Conservation (phyloP, 2,797 vertebrate genomes). For the Kryptopterus vitreolus region DNA sequence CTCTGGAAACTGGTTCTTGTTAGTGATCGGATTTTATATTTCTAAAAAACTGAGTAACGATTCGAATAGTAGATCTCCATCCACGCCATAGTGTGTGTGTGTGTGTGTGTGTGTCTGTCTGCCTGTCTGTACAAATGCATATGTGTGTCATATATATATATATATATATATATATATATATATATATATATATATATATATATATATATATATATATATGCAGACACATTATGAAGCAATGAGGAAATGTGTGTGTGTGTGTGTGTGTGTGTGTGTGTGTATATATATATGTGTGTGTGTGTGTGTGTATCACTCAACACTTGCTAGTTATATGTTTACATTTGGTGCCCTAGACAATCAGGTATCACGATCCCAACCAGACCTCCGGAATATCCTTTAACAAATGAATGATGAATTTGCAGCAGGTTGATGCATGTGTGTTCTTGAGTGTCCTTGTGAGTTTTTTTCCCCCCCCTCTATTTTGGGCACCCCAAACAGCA, state of each 20-base stretch:
- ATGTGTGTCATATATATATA: too few relatives aligned
- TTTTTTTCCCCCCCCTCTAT: constrained; percentile 24
- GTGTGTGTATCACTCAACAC: too few relatives aligned
- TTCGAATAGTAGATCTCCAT: not conserved
- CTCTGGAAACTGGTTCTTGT: not conserved
- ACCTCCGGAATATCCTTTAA: not conserved
- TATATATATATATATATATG: too few relatives aligned
- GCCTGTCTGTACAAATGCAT: too few relatives aligned
- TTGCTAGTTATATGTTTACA: not conserved
- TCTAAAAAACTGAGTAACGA: not conserved
- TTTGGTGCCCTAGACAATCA: not conserved
- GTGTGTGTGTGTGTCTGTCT: too few relatives aligned
- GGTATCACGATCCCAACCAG: not conserved
- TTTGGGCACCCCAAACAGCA: constrained; percentile 29
- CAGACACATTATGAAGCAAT: too few relatives aligned
- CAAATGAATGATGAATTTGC: constrained; percentile 15
- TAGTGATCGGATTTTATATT: not conserved
- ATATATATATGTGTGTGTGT: too few relatives aligned
- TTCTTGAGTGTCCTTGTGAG: constrained; percentile 17
- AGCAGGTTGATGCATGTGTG: constrained; percentile 9
- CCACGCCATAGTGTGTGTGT: too few relatives aligned
- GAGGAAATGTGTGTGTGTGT: too few relatives aligned
- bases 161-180: too few relatives aligned
- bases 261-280: too few relatives aligned
- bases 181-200: too few relatives aligned